phyloP scores from a whole-genome alignment of 2,888 invertebrate species.

The Andrena praecox region DNA sequence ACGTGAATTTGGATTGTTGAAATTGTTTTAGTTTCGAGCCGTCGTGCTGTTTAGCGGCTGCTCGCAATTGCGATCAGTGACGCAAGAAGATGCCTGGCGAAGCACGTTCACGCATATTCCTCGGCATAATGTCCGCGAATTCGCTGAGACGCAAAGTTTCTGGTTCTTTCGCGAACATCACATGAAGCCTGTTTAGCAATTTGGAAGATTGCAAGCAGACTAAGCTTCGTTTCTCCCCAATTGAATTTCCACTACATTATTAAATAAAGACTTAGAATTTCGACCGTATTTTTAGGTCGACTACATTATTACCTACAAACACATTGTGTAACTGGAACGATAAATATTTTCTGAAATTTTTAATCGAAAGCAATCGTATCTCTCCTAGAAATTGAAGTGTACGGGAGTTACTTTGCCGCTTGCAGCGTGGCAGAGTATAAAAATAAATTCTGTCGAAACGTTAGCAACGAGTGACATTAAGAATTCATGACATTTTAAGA shows the following conservation, averaged over 20 bases:
- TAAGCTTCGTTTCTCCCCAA: too few relatives aligned
- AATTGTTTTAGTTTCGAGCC: neutral
- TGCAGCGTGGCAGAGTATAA: neutral
- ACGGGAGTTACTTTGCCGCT: neutral
- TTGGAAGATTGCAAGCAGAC: neutral
- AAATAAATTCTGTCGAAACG: neutral
- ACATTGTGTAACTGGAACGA: too few relatives aligned
- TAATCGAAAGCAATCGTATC: neutral
- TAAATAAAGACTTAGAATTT: too few relatives aligned
- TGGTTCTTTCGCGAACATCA: neutral
- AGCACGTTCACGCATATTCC: conserved; percentile 30
- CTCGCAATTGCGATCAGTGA: conserved; percentile 8
- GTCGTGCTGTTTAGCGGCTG: neutral
- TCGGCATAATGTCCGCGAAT: neutral
- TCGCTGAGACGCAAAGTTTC: conserved; percentile 22
- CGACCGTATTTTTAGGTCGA: too few relatives aligned
- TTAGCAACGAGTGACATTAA: neutral
- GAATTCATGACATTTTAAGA: neutral
- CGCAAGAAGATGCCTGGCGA: conserved; percentile 4
- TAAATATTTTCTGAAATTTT: conserved; percentile 1
- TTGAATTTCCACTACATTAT: too few relatives aligned
- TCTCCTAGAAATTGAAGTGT: neutral
- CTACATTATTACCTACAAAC: too few relatives aligned
- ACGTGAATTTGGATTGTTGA: neutral
- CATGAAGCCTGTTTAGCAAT: neutral